Evolutionary conservation across 2,797 vertebrate species (phyloP), one percentile per base, ranked within the genome.

Genomic region (Rhabdophis nuchalis): DNA sequence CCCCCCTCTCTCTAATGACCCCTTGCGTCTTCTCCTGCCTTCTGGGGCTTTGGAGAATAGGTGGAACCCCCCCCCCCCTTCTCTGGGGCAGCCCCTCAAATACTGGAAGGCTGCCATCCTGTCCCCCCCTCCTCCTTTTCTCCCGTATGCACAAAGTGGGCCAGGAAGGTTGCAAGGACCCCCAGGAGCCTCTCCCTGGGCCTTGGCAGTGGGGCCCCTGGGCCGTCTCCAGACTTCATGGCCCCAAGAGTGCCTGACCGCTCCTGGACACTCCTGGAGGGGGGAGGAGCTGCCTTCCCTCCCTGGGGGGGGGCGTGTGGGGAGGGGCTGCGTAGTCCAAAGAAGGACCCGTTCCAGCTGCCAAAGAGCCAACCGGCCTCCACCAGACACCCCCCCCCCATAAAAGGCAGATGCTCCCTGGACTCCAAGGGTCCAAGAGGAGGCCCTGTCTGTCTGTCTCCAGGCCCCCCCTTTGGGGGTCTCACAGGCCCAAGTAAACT

Each of bases 271-370:
- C 23, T 6, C 1, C 23, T 6, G 20, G 10, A 2, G 0, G 1
- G 5, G 0, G 2, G 0, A 18, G 4, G 1, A 6, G 29, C n/a
- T 20, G 32, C 16, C 29, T 25, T n/a, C 7, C 16, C 36, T 13
- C 36, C 36, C 18, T 32, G 52, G 29, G 1, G 29, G 14, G 16
- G 3, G 56, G n/a, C 32, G 0, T 10, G 32, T 1, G 68, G 16
- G 32, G 18, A 20, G 3, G 68, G 61, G 12, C 2, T 6, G 5
- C 8, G 0, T 18, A 20, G 32, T 7, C 32, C 72, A 10, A 23
- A 4, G 32, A 11, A 32, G n/a, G 64, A 14, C 20, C 32, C 18
- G 1, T 20, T 41, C 41, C 1, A 0, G 68, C 18, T 77, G 68
- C 68, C 68, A 8, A 10, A 77, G 72, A 0, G 18, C 36, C 20